These are phyloP conservation scores for Pomacea canaliculata DNA, from an alignment of 2,888 invertebrate species.

Conservation along the genomic window DNA sequence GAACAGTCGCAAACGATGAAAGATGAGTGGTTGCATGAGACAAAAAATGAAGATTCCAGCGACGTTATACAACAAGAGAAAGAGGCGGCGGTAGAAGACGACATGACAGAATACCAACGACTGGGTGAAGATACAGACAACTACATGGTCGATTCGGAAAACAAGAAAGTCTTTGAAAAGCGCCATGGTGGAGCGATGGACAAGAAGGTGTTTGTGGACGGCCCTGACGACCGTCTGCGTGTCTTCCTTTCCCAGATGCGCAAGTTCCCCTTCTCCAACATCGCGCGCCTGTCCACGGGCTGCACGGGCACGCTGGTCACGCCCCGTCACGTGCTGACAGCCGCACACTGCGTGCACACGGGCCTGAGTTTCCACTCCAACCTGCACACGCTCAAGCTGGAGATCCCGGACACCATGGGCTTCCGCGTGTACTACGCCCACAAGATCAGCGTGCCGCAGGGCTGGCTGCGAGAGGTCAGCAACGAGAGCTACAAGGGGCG, in stretches of 20 bases:
- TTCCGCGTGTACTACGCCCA: constrained; percentile 54
- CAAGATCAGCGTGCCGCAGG: constrained; percentile 53
- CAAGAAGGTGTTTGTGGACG: constrained; percentile 40
- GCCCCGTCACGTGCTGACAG: constrained; percentile 59
- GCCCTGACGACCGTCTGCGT: constrained; percentile 40
- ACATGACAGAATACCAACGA: background rate
- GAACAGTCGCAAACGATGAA: too few species aligned
- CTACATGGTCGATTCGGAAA: background rate
- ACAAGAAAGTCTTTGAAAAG: background rate
- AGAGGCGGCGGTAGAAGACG: background rate
- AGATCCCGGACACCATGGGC: constrained; percentile 54
- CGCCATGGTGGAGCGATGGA: background rate
- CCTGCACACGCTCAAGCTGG: constrained; percentile 56
- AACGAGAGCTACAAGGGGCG: background rate
- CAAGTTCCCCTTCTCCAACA: constrained; percentile 59
- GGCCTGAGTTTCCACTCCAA: constrained; percentile 51
- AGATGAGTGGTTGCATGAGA: too few species aligned
- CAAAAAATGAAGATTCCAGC: too few species aligned
- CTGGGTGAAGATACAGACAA: background rate
- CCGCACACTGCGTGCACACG: constrained; percentile 65
- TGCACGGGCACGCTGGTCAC: constrained; percentile 64
- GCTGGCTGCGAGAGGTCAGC: constrained; percentile 42
- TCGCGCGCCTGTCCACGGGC: constrained; percentile 60
- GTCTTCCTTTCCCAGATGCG: constrained; percentile 45
- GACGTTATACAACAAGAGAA: too few species aligned